Percentiles rank a stretch among this genome's conserved stretches.
Evolutionary conservation across 2,113 vertebrate species (phyloP).

Genomic region (Pristiophorus japonicus): DNA sequence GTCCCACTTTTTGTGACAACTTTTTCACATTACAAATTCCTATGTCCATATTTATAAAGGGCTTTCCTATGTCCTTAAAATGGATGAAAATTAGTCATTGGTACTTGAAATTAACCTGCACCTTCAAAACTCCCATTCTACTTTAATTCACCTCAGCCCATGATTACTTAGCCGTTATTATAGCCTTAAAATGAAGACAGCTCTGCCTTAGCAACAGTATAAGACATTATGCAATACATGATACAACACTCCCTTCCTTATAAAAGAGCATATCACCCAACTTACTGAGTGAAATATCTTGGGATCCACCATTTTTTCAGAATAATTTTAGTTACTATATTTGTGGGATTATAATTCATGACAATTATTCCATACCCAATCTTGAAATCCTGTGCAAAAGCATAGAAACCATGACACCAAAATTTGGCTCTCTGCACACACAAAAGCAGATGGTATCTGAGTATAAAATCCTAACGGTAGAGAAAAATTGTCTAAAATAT

Average conservation of each 20-base stretch:
- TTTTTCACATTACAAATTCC: neutral
- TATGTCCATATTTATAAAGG: no score
- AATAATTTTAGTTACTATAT: neutral
- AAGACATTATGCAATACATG: neutral
- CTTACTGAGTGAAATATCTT: neutral
- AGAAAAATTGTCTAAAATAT: neutral
- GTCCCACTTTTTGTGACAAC: neutral
- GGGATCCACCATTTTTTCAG: neutral
- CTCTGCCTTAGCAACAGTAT: neutral
- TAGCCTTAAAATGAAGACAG: neutral
- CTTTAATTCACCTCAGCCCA: neutral
- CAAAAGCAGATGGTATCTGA: neutral
- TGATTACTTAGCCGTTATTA: neutral
- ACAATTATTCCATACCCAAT: neutral
- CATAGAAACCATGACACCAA: neutral
- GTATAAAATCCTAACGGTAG: neutral
- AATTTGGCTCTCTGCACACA: neutral
- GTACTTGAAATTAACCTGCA: neutral
- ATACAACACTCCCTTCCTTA: neutral
- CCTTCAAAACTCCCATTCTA: no score
- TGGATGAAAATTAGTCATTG: neutral
- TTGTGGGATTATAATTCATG: neutral
- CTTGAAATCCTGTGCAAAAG: slow-evolving; percentile 1
- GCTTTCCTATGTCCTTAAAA: neutral
- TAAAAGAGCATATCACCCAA: neutral